These are phyloP conservation scores for Oscheius sp. DNA, from an alignment of 1,140 invertebrate genomes.

Conservation along the genomic window DNA sequence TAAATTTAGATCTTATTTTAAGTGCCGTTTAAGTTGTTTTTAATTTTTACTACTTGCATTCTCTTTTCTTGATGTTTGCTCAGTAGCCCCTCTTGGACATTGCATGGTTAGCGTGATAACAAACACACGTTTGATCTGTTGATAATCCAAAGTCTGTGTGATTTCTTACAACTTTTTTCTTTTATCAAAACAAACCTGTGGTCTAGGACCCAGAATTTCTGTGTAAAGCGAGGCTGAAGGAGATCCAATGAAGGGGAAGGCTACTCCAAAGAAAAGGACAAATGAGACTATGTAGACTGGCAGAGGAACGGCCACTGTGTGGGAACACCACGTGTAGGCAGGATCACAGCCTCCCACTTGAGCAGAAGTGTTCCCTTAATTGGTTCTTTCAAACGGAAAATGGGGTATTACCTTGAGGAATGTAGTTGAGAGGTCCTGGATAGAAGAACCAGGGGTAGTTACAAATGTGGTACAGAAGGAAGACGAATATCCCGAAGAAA, in stretches of 20 bases:
- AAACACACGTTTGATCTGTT: neutral
- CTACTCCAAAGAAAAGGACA: conserved; percentile 36
- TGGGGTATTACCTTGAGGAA: conserved; percentile 8
- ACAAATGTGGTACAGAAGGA: conserved; percentile 27
- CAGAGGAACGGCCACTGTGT: conserved; percentile 28
- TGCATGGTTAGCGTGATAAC: too few relatives aligned
- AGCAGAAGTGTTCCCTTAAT: conserved; percentile 22
- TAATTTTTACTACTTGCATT: too few relatives aligned
- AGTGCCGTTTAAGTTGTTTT: too few relatives aligned
- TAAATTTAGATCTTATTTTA: too few relatives aligned
- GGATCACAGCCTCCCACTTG: conserved; percentile 34
- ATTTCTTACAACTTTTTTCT: neutral
- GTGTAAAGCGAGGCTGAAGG: conserved; percentile 36
- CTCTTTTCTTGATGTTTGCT: too few relatives aligned
- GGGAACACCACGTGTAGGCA: conserved; percentile 30
- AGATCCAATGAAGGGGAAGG: conserved; percentile 32
- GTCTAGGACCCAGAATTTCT: conserved; percentile 39
- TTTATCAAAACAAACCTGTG: conserved; percentile 12
- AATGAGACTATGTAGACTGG: conserved; percentile 27
- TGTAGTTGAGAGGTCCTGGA: conserved; percentile 35
- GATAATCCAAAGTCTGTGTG: neutral
- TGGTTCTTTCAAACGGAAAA: neutral
- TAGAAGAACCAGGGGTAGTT: conserved; percentile 41
- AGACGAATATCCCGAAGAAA: conserved; percentile 36
- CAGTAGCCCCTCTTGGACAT: neutral